Evolutionary conservation across 2,888 invertebrate genomes (phyloP), one percentile per base, ranked within the genome.

Genomic region (Artemia sinica): DNA sequence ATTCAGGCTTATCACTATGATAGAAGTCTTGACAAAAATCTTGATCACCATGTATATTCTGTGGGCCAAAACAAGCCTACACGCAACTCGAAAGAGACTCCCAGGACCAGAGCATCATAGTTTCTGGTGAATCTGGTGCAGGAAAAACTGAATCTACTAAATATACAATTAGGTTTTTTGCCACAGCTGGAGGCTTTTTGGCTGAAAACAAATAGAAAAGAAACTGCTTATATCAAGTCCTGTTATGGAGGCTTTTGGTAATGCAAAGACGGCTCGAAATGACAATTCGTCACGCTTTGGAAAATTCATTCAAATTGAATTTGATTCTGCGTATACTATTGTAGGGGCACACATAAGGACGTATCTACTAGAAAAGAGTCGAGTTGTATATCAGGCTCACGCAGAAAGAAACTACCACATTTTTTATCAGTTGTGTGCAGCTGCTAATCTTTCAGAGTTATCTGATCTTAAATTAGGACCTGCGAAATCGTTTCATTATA

Each of bases 201-300:
- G 18, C 18, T 18, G 18, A 18, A 18, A 18, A 18, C 18, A 1
- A 18, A 18, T 18, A 18, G 18, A 18, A 18, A 18, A 18, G 18
- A 18, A 18, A 18, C 18, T 18, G 18, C 18, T 18, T 18, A 18
- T 18, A 18, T 18, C 18, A 18, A 18, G 18, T 18, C 18, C 18
- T 18, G 18, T 18, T 18, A 18, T 18, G 18, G 18, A 18, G 18
- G 18, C 18, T 18, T 18, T 18, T 18, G 97, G 97, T 52, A 98
- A 98, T 80, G 97, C 97, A 0, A 97, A 97, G 80, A 97, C 97
- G 0, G 94, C 93, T 0, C 83, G 96, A 66, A 98, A 98, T 79
- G 97, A 98, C 79, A 98, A 98, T 79, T 95, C 94, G 67, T 95
- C 94, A 1, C 84, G 97, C 13, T 98, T 98, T 81, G 97, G 95